Evolutionary conservation across 2,797 vertebrate genomes (phyloP).

Genomic region (Falco berigora): DNA sequence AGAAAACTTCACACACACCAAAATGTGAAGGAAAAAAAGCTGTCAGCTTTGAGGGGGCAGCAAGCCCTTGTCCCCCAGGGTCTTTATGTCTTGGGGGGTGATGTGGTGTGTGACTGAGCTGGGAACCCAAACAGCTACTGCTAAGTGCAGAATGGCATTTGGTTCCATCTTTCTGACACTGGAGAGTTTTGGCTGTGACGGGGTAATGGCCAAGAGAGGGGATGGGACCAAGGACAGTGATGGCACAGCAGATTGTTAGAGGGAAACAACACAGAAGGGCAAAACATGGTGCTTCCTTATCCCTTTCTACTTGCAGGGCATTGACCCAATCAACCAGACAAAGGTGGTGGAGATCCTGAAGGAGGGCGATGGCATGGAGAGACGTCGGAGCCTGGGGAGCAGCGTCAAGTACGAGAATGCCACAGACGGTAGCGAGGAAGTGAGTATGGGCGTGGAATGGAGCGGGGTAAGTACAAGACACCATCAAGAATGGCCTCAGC

Average conservation of each 20-base stretch:
- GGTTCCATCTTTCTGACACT: neutral
- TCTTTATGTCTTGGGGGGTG: neutral
- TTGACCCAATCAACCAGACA: conserved; percentile 92
- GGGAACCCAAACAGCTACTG: neutral
- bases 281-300: neutral
- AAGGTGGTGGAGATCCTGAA: conserved; percentile 96
- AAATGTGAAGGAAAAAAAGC: neutral
- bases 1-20: neutral
- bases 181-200: neutral
- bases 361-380: conserved; percentile 81
- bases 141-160: neutral
- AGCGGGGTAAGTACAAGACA: conserved; percentile 97
- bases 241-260: neutral
- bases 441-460: conserved; percentile 98
- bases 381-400: conserved; percentile 81
- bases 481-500: conserved; percentile 71
- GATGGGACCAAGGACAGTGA: neutral
- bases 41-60: neutral
- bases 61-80: neutral
- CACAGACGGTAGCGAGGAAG: conserved; percentile 93
- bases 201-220: neutral
- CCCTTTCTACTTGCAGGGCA: conserved; percentile 75
- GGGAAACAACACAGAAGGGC: neutral
- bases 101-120: neutral
- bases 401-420: conserved; percentile 90